A percentile compares a stretch with the other conserved stretches of the same genome.
These are phyloP conservation scores for Enteromius unitaeniatus DNA, from an alignment of 2,797 vertebrate genomes.

Conservation along the genomic window DNA sequence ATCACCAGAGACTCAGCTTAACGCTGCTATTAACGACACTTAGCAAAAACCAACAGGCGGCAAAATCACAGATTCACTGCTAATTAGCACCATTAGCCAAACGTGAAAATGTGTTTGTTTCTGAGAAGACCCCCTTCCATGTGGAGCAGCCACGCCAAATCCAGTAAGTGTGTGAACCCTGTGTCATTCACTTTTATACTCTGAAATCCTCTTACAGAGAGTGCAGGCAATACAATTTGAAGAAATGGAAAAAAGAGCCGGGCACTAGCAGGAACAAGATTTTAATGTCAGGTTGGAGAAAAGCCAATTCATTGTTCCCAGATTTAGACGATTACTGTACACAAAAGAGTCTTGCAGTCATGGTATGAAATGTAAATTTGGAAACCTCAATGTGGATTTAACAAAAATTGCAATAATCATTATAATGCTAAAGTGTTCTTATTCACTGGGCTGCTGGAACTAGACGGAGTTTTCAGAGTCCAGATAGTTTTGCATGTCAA, in stretches of 20 bases:
- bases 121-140: conserved; percentile 35
- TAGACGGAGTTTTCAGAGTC: background rate
- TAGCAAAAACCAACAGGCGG: conserved; percentile 24
- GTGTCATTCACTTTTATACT: conserved; percentile 10
- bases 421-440: conserved; percentile 20
- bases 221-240: background rate
- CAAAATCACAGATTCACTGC: conserved; percentile 36
- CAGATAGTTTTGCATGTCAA: background rate
- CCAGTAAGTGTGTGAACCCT: background rate
- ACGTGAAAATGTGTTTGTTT: conserved; percentile 29
- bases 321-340: conserved; percentile 44
- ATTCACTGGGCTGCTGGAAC: conserved; percentile 2
- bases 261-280: background rate
- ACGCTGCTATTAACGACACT: conserved; percentile 40
- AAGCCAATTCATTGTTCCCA: conserved; percentile 34
- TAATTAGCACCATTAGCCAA: conserved; percentile 36
- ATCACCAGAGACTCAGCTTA: conserved; percentile 28
- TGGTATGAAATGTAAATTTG: conserved; percentile 10
- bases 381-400: conserved; percentile 33
- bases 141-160: background rate
- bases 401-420: background rate
- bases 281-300: conserved; percentile 29
- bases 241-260: background rate
- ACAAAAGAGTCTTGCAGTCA: conserved; percentile 38
- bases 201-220: conserved; percentile 48